phyloP scores from a whole-genome alignment of 2,113 vertebrate genomes.

The Junco hyemalis region DNA sequence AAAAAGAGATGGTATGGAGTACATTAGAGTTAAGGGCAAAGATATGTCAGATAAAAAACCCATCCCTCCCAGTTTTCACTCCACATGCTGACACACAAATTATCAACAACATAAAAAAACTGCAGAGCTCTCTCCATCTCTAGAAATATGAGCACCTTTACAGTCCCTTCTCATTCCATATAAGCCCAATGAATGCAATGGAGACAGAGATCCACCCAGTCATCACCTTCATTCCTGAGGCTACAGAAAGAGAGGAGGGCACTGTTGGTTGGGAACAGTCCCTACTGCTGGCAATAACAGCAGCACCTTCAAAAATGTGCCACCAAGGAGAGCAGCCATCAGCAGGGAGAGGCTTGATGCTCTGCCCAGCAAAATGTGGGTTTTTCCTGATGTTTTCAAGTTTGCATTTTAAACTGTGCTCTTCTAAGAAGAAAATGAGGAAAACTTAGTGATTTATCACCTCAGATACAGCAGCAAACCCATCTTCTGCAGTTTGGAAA shows the following conservation, averaged over 20 bases:
- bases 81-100: background rate
- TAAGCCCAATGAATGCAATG: background rate
- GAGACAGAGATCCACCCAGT: background rate
- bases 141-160: background rate
- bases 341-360: background rate
- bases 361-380: background rate
- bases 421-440: background rate
- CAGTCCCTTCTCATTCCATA: background rate
- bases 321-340: background rate
- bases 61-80: background rate
- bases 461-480: constrained; percentile 21
- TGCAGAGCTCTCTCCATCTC: background rate
- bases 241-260: background rate
- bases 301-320: background rate
- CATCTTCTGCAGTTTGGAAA: constrained; percentile 17
- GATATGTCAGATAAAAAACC: background rate
- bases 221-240: background rate
- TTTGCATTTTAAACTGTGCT: background rate
- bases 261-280: background rate
- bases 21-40: background rate
- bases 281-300: background rate
- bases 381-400: background rate
- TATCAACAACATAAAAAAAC: background rate
- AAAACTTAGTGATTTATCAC: constrained; percentile 27
- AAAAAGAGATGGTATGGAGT: background rate